Percentiles rank a stretch among this genome's conserved stretches.
Evolutionary conservation across 2,797 vertebrate genomes (phyloP).

Genomic region (Etheostoma nigrum): DNA sequence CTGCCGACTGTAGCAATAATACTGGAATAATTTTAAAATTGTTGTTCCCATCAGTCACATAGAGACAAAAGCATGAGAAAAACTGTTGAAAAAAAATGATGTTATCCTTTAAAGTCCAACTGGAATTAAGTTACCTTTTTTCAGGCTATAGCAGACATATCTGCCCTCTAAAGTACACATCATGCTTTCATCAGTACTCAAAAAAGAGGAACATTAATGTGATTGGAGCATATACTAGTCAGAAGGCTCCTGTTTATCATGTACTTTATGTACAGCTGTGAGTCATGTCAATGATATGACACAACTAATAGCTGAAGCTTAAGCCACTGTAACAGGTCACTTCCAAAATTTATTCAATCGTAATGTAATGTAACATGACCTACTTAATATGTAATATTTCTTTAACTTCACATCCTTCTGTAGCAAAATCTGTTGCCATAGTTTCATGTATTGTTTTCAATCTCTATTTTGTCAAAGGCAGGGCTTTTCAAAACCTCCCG

Average conservation of each 20-base stretch:
- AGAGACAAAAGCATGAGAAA: too few relatives aligned
- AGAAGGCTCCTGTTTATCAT: not conserved
- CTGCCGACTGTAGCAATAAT: too few relatives aligned
- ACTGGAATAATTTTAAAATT: too few relatives aligned
- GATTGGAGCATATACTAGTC: not conserved
- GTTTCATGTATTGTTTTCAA: constrained; percentile 1
- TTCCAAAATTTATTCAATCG: not conserved
- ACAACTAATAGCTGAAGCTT: not conserved
- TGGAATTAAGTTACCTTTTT: too few relatives aligned
- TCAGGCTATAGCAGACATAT: not conserved
- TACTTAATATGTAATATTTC: not conserved
- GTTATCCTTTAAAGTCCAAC: too few relatives aligned
- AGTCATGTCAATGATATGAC: not conserved
- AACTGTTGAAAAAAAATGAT: too few relatives aligned
- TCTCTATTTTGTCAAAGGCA: not conserved
- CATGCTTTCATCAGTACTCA: not conserved
- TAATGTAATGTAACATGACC: not conserved
- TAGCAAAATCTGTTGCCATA: not conserved
- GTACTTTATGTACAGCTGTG: not conserved
- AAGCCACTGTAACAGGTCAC: not conserved
- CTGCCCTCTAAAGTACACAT: not conserved
- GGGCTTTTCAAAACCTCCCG: constrained; percentile 1
- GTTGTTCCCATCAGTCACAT: too few relatives aligned
- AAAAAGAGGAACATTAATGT: not conserved
- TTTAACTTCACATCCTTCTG: not conserved